Evolutionary conservation across 2,888 invertebrate species (phyloP), one percentile per base, ranked within the genome.

Genomic region (Eulithis testata): DNA sequence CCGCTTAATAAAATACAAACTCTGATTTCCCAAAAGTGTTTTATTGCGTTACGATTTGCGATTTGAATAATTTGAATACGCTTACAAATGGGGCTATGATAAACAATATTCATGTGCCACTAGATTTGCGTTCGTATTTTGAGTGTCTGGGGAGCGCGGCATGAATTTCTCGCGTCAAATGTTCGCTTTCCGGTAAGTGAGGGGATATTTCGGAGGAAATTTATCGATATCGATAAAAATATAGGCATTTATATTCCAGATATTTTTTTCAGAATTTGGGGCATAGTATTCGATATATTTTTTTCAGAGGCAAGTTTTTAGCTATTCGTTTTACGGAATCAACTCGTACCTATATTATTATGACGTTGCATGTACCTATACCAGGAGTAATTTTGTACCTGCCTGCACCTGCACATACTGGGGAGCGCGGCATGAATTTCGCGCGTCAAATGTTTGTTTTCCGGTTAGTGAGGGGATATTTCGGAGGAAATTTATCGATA

Each of bases 151-250:
- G 50, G 65, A 71, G 21, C 21, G 21, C 21, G 21, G 60, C 52
- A 81, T 81, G 79, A 80, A 82, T 84, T 81, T 82, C 76, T 78
- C 76, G 84, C 82, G 74, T 77, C 77, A 72, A 67, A 73, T 78
- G 74, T 69, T 71, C 67, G 68, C 73, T 69, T 76, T 75, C 62
- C 71, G 66, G 63, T 27, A 68, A 72, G 73, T 55, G 67, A 67
- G 36, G 71, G 63, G 66, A 14, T 21, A 21, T 21, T 6, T 31
- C n/a, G 52, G n/a, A 31, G 36, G n/a, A 9, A 45, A 3, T 47
- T 43, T 56, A 60, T 56, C 56, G 68, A 69, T 68, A 67, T 49
- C 47, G 47, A 47, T 45, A 50, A 11, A 1, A 37, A 21, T 21
- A 21, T 21, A 21, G 21, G 2, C 21, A 21, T 21, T n/a, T n/a